phyloP scores from a whole-genome alignment of 2,888 invertebrate species.

The Drosophila pseudotakahashii region DNA sequence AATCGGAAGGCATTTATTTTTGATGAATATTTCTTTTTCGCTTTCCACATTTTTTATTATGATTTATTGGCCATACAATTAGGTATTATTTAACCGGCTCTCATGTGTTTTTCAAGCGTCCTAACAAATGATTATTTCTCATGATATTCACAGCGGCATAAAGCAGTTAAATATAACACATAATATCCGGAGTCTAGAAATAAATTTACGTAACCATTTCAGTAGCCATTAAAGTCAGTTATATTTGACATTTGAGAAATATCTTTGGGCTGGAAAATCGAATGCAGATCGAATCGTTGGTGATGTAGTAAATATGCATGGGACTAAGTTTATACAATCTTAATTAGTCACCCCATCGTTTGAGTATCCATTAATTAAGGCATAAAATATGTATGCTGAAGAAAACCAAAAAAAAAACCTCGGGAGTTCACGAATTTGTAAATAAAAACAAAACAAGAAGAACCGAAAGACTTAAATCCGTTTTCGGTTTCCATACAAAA shows the following conservation, averaged over 20 bases:
- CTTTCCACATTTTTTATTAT: not conserved
- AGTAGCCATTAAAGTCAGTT: constrained; percentile 3
- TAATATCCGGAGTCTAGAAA: not conserved
- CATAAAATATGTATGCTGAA: constrained; percentile 4
- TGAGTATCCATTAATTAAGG: constrained; percentile 21
- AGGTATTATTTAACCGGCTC: constrained; percentile 10
- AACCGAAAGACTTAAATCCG: constrained; percentile 1
- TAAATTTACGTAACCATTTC: constrained; percentile 18
- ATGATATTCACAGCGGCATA: not conserved
- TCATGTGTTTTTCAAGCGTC: not conserved
- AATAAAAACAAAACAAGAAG: constrained; percentile 3
- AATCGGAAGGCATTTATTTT: constrained; percentile 1
- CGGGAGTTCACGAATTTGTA: not conserved
- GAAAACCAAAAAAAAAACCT: not conserved
- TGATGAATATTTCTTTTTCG: not conserved
- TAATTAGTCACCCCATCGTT: constrained; percentile 15
- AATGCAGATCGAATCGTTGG: constrained; percentile 1
- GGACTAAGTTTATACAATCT: constrained; percentile 5
- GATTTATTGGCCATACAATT: constrained; percentile 2
- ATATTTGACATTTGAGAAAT: constrained; percentile 3
- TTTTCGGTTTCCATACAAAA: constrained; percentile 6
- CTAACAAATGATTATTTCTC: not conserved
- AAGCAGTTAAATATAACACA: not conserved
- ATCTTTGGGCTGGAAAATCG: not conserved
- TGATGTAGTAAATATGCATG: constrained; percentile 6